Evolutionary conservation across 2,888 invertebrate genomes (phyloP).

Genomic region (Pherbina coryleti): DNA sequence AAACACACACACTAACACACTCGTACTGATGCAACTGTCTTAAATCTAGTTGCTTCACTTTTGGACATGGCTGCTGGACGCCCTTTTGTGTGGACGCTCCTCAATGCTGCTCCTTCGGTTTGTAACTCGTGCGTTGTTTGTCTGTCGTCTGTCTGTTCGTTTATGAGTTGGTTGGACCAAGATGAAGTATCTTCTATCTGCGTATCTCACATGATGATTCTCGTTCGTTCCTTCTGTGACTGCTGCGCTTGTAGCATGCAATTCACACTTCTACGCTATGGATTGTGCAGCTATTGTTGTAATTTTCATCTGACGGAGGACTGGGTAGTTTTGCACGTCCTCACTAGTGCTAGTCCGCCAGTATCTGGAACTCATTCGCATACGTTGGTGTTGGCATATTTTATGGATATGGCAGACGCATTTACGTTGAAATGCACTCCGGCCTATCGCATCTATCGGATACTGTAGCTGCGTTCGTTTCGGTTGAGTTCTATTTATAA

Average conservation of each 20-base stretch:
- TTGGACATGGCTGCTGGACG: no score
- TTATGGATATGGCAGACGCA: not conserved
- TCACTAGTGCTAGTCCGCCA: not conserved
- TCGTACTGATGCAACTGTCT: no score
- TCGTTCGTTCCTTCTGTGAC: not conserved
- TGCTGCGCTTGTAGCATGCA: not conserved
- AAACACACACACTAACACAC: no score
- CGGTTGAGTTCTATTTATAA: not conserved
- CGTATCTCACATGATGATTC: not conserved
- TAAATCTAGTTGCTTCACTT: no score
- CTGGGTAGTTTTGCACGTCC: not conserved
- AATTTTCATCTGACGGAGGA: not conserved
- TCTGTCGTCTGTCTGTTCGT: not conserved
- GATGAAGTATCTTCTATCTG: no score
- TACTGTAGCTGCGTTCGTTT: not conserved
- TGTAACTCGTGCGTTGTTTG: not conserved
- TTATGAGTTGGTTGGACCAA: not conserved
- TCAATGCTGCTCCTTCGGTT: not conserved
- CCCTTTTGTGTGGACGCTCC: no score
- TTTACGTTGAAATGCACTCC: constrained; percentile 3
- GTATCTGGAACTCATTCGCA: not conserved
- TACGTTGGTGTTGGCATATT: constrained; percentile 5
- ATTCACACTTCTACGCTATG: not conserved
- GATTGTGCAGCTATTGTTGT: not conserved
- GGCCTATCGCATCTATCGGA: constrained; percentile 3